Conservation (phyloP, 2,888 invertebrate species). For the Chrysolina oricalcia region DNA sequence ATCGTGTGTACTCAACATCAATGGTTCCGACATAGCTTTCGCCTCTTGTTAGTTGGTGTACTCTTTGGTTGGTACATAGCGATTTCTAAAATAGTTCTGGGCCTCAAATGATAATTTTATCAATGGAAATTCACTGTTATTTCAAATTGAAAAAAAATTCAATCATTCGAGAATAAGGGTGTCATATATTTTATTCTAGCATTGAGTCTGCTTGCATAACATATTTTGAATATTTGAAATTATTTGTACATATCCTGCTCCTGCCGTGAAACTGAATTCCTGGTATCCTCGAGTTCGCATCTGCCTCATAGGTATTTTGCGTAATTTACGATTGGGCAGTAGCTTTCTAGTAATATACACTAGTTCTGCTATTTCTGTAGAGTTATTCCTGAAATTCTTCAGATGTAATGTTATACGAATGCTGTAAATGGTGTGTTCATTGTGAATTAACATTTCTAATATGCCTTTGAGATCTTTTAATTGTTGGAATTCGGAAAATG, state of each 20-base stretch:
- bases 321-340: neutral
- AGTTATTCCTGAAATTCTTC: neutral
- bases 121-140: no score
- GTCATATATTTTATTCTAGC: no score
- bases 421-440: slow-evolving; percentile 7
- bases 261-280: neutral
- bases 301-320: neutral
- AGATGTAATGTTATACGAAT: slow-evolving; percentile 10
- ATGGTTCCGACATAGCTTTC: no score
- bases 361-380: neutral
- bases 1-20: no score
- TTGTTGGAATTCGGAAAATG: neutral
- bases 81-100: no score
- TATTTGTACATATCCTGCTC: neutral
- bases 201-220: no score
- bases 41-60: no score
- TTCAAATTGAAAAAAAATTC: no score
- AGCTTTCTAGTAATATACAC: neutral
- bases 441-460: slow-evolving; percentile 15
- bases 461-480: slow-evolving; percentile 17
- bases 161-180: no score
- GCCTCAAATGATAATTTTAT: no score
- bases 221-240: neutral
- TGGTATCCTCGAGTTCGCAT: neutral
- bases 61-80: no score